A percentile compares a stretch with the other conserved stretches of the same genome.
Conservation (phyloP, 2,113 vertebrate genomes). For the Peromyscus polionotus region DNA sequence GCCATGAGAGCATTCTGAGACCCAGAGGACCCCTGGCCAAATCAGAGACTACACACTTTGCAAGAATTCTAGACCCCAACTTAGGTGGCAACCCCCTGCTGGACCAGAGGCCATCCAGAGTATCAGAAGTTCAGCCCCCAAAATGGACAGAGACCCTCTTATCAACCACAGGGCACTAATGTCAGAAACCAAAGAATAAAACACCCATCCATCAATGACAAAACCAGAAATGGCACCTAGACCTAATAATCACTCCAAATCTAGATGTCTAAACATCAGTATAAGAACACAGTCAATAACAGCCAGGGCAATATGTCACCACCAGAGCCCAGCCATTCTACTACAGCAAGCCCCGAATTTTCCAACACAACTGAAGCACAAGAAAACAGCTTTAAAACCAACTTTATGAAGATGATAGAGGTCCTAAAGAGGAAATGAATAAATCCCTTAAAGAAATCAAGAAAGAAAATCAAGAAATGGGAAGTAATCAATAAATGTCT, state of each 20-base stretch:
- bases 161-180: neutral
- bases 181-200: neutral
- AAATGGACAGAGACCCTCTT: neutral
- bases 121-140: neutral
- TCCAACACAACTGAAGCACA: neutral
- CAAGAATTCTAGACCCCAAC: neutral
- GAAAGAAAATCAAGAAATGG: too few species aligned
- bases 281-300: neutral
- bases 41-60: neutral
- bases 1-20: too few species aligned
- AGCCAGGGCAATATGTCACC: neutral
- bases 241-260: neutral
- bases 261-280: neutral
- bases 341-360: neutral
- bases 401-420: neutral
- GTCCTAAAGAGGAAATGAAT: neutral
- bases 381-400: neutral
- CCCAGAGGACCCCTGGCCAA: neutral
- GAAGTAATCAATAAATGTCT: neutral
- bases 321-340: neutral
- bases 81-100: neutral
- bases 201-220: neutral
- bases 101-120: neutral
- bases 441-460: neutral
- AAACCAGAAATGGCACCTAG: neutral